These are phyloP conservation scores for Styela plicata DNA, from an alignment of 23 tunicate species.

Conservation along the genomic window DNA sequence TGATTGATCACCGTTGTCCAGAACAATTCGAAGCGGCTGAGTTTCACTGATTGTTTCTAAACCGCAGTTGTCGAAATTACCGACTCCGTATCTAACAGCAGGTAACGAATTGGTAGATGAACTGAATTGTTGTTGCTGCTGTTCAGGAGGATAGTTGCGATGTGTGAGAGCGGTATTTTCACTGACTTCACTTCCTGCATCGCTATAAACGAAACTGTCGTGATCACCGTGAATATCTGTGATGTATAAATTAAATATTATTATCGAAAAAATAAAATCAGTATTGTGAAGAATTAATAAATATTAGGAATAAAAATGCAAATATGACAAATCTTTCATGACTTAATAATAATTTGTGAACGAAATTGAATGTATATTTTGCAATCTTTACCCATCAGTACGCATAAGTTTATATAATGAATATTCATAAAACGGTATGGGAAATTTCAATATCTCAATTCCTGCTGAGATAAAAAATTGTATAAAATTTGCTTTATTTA, in stretches of 20 bases:
- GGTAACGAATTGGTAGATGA: constrained; percentile 15
- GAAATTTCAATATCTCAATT: too few relatives aligned
- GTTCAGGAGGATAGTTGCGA: neutral
- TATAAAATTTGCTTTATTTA: neutral
- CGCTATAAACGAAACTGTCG: constrained; percentile 10
- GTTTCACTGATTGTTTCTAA: constrained; percentile 88
- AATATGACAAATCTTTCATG: too few relatives aligned
- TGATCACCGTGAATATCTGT: constrained; percentile 1
- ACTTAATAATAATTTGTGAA: too few relatives aligned
- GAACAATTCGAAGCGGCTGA: constrained; percentile 73
- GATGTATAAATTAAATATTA: too few relatives aligned
- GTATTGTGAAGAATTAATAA: too few relatives aligned
- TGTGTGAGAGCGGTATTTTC: neutral
- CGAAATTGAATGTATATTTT: too few relatives aligned
- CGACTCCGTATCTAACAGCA: constrained; percentile 8
- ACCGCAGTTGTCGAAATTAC: constrained; percentile 27
- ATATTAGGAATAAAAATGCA: too few relatives aligned
- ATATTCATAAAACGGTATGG: too few relatives aligned
- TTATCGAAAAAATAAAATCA: too few relatives aligned
- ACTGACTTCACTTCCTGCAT: neutral
- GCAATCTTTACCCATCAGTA: too few relatives aligned
- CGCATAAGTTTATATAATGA: too few relatives aligned
- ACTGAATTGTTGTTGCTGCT: neutral
- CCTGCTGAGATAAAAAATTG: neutral
- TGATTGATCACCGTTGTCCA: constrained; percentile 8